Conservation (phyloP, 2,113 vertebrate species). For the Chunga burmeisteri region DNA sequence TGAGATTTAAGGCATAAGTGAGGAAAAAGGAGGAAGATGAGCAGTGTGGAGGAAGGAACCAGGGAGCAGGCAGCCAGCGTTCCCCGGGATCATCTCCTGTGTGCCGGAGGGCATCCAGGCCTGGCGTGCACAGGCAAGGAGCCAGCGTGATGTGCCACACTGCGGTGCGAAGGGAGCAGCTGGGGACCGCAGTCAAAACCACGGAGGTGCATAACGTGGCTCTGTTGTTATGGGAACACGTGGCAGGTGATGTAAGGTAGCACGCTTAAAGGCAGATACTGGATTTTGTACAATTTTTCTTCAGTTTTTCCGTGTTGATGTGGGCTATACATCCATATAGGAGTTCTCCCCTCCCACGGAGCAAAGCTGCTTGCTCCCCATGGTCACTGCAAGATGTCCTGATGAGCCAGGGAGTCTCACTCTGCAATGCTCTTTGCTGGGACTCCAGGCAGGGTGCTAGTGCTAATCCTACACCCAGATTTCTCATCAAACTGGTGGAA, state of each 20-base stretch:
- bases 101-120: background rate
- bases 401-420: background rate
- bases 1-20: background rate
- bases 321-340: fast-evolving
- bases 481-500: background rate
- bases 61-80: background rate
- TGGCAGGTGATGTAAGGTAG: background rate
- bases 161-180: fast-evolving
- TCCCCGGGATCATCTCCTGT: fast-evolving
- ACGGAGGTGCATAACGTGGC: fast-evolving
- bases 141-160: fast-evolving
- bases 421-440: background rate
- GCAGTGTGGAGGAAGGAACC: background rate
- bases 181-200: background rate
- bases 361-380: background rate
- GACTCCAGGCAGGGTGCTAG: background rate
- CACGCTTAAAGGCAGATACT: background rate
- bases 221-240: background rate
- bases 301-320: background rate
- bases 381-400: fast-evolving
- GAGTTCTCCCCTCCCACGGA: background rate
- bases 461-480: background rate
- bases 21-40: background rate
- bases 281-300: background rate
- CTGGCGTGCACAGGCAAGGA: fast-evolving